Percentiles rank a stretch among this genome's conserved stretches.
Conservation (phyloP, 2,113 vertebrate species). For the Xiphorhynchus elegans region DNA sequence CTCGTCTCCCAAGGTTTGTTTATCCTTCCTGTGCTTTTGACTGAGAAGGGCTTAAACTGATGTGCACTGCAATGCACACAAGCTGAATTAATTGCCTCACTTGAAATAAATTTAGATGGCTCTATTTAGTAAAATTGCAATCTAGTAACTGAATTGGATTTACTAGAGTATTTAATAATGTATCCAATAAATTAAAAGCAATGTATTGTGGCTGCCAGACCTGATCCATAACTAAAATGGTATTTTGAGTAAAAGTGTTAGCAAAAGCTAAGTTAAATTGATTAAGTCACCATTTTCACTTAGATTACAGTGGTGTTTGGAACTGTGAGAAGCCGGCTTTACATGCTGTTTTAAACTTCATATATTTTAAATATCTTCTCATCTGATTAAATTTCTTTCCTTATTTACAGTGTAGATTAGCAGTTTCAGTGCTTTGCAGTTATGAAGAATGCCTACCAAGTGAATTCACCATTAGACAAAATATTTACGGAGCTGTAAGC, state of each 20-base stretch:
- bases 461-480: background rate
- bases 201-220: background rate
- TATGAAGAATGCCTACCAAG: background rate
- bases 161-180: background rate
- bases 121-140: background rate
- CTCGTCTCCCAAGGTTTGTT: background rate
- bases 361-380: background rate
- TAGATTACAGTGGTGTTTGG: background rate
- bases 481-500: background rate
- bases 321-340: background rate
- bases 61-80: background rate
- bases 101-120: background rate
- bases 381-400: background rate
- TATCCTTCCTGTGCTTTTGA: background rate
- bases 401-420: background rate
- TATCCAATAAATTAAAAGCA: background rate
- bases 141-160: background rate
- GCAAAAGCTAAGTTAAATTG: background rate
- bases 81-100: background rate
- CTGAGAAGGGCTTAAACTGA: background rate
- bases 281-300: background rate
- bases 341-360: background rate
- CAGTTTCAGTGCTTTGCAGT: conserved; percentile 6
- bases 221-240: background rate
- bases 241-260: background rate